These are phyloP conservation scores for Cryptophagus acutangulus DNA, from an alignment of 2,888 invertebrate species.

Conservation along the genomic window DNA sequence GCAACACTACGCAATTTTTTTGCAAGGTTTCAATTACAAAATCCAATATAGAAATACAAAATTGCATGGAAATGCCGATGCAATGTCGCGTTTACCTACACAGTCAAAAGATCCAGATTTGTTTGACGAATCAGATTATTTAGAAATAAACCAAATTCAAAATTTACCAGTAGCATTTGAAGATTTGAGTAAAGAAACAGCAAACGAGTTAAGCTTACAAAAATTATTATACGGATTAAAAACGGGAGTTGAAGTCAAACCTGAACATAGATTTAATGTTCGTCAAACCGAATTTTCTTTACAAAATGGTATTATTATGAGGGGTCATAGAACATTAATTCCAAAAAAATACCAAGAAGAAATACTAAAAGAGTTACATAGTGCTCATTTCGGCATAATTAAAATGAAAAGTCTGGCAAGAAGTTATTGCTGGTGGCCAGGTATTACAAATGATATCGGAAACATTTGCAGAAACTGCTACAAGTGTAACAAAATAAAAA, in stretches of 20 bases:
- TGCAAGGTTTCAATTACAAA: conserved; percentile 9
- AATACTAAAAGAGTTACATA: conserved; percentile 9
- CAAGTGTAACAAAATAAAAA: conserved; percentile 4
- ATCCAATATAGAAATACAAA: conserved; percentile 1
- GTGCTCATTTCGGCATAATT: conserved; percentile 3
- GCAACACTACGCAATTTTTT: conserved; percentile 14
- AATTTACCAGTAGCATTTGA: background rate
- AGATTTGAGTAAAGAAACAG: background rate
- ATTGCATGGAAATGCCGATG: conserved; percentile 4
- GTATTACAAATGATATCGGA: conserved; percentile 2
- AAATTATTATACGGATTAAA: background rate
- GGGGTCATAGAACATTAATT: background rate
- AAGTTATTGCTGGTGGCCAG: conserved; percentile 3
- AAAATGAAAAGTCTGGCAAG: conserved; percentile 9
- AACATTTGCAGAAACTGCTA: conserved; percentile 2
- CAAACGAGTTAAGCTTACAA: background rate
- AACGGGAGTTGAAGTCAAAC: background rate
- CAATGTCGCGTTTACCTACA: conserved; percentile 1
- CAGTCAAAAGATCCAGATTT: background rate
- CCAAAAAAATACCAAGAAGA: background rate
- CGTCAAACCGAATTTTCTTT: background rate
- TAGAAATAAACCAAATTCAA: background rate
- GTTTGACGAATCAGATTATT: background rate
- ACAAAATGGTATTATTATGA: background rate
- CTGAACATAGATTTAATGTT: conserved; percentile 1